A percentile compares a stretch with the other conserved stretches of the same genome.
Evolutionary conservation across 2,113 vertebrate species (phyloP).

Genomic region (Columba janthina): DNA sequence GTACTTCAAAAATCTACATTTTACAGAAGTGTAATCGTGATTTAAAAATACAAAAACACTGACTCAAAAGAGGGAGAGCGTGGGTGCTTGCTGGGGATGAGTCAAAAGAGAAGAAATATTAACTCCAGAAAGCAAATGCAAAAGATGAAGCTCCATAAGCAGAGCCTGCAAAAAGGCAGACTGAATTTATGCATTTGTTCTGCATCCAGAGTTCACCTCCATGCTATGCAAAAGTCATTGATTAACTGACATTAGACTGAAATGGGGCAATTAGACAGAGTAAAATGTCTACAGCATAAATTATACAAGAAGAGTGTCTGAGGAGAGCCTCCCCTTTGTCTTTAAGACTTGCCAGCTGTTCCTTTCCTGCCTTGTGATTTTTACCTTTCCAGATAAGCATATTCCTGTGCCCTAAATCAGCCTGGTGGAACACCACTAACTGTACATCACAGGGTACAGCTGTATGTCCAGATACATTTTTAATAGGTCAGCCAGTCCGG

Average conservation of each 20-base stretch:
- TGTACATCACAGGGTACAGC: conserved; percentile 32
- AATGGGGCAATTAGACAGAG: conserved; percentile 68
- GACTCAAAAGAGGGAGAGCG: conserved; percentile 24
- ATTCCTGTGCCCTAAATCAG: conserved; percentile 26
- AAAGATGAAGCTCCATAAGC: conserved; percentile 30
- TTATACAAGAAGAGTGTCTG: conserved; percentile 58
- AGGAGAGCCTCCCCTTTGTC: conserved; percentile 40
- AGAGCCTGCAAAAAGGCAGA: conserved; percentile 48
- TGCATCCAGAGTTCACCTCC: conserved; percentile 55
- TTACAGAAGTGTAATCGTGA: conserved; percentile 55
- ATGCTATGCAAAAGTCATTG: conserved; percentile 52
- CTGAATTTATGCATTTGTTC: conserved; percentile 47
- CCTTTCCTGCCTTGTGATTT: conserved; percentile 28
- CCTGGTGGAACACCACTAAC: neutral
- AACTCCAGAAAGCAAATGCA: conserved; percentile 39
- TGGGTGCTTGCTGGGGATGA: conserved; percentile 55
- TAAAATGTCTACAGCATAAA: conserved; percentile 67
- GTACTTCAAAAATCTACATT: conserved; percentile 45
- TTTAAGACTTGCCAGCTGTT: conserved; percentile 51
- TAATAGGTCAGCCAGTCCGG: conserved; percentile 23
- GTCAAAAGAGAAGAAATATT: conserved; percentile 56
- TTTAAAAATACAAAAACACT: conserved; percentile 64
- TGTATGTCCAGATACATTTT: conserved; percentile 51
- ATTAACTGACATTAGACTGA: conserved; percentile 64
- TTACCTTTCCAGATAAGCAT: conserved; percentile 50